Base-by-base conservation (phyloP, 2,888 invertebrate species). In the Gryllus longicercus region DNA sequence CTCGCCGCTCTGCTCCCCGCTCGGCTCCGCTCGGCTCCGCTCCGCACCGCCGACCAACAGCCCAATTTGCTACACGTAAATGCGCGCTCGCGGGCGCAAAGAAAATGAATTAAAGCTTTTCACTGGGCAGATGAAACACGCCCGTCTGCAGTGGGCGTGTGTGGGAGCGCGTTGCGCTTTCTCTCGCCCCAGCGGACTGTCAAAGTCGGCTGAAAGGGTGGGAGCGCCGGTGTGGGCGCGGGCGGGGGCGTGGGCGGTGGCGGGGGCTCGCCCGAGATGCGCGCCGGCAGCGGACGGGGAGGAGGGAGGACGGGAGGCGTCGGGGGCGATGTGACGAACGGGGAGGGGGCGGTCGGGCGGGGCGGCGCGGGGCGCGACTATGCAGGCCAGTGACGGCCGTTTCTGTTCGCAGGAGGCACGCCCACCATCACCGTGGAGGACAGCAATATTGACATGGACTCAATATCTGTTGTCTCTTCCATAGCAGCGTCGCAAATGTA, bases 401-500 rank as follows among this genome's bases (percentile, higher is more conserved):
- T 63, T 63, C 63, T 63, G 63, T 63, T 63, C 63, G 63, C 63
- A 63, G 63, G 63, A 88, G 88, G 88, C 85, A 88, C 88, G 81
- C 91, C 91, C 8, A 90, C 90, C n/a, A 88, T 92, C 77, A 88
- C 88, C 49, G 84, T 85, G 80, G 86, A 86, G 76, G 63, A 63
- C 63, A 81, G 81, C 79, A 80, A 91, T 77, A 90, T 92, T 84
- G 93, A 93, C 86, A 91, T 92, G 83, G 93, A 93, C 87, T 91
- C 92, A 81, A 90, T 91, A 81, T 93, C 93, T 74, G 89, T 93
- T 82, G 91, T 93, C 82, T 93, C 93, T 81, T 92, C 93, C 80
- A 91, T 92, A 83, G 87, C 87, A 83, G 91, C 92, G 84, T 88
- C 90, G 83, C 92, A 93, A 86, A 91, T 93, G 86, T 93, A 93